Base-by-base conservation (phyloP, 2,113 vertebrate genomes). In the Cheilinus undulatus region DNA sequence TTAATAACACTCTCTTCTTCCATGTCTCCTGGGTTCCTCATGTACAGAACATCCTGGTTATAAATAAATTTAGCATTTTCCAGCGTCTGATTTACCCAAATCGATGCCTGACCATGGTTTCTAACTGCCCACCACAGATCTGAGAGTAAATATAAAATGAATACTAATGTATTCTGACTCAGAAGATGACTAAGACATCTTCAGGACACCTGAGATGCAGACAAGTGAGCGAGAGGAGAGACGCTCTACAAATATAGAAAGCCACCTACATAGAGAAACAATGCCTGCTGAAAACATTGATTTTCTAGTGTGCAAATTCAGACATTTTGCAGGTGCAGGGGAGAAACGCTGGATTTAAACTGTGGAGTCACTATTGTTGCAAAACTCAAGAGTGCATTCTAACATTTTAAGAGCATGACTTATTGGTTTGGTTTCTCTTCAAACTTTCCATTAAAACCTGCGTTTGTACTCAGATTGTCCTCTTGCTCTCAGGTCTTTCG, bases 121-220 rank as follows among this genome's bases (percentile, higher is more conserved):
- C 27, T 27, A 17, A 48, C 49, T 24, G 34, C 0, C 36, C 3
- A 27, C 3, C 26, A 38, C 34, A 26, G 7, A 3, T 32, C 19
- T 34, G 0, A 20, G 36, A 53, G 14, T 26, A 24, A 72, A 64
- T 57, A 78, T 13, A 15, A 64, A 30, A 49, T 54, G 28, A 73
- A 51, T 36, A 43, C 59, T 54, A n/a, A 66, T 51, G 23, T 12
- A 46, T 78, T 52, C 15, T 50, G 28, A 42, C 30, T 26, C 4
- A 62, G 40, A 38, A 32, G 57, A 72, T 67, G 75, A 78, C 54
- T 70, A 52, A 59, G 75, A 49, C 30, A 5, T 22, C 8, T 34
- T 54, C 42, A 59, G 62, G 71, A 74, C 54, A 78, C 65, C 69
- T 74, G 69, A 66, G 49, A 65, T 45, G 43, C 54, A 74, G 65